Conservation (phyloP, 2,113 vertebrate genomes). For the Ochotona curzoniae region DNA sequence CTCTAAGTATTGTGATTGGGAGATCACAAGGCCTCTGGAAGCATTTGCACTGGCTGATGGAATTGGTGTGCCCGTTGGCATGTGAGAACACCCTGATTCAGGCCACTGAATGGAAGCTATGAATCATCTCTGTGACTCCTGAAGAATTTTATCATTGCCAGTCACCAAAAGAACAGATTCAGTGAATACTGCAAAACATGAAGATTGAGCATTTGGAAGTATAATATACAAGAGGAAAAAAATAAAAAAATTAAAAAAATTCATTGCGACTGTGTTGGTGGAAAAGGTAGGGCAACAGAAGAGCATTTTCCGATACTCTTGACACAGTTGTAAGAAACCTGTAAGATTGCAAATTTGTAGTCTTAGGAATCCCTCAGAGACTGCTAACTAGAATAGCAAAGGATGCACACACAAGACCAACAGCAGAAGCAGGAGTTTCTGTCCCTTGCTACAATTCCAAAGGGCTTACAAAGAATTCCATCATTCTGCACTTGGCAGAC, state of each 20-base stretch:
- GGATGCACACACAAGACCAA: not conserved
- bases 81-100: conserved; percentile 1
- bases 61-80: conserved; percentile 50
- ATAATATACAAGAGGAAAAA: not conserved
- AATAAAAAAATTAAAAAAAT: not conserved
- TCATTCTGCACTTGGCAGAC: not conserved
- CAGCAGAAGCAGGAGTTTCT: not conserved
- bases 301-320: not conserved
- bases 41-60: not conserved
- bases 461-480: not conserved
- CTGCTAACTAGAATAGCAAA: not conserved
- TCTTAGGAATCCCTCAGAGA: not conserved
- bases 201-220: not conserved
- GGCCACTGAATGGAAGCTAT: not conserved
- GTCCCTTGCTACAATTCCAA: not conserved
- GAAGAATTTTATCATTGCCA: not conserved
- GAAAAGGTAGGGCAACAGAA: not conserved
- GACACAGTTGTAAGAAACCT: not conserved
- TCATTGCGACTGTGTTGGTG: not conserved
- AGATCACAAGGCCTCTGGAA: not conserved
- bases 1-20: not conserved
- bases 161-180: not conserved
- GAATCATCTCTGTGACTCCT: not conserved
- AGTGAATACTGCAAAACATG: conserved; percentile 14
- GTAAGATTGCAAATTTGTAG: not conserved